Conservation (phyloP, 2,113 vertebrate species). For the Oryzias melastigma region DNA sequence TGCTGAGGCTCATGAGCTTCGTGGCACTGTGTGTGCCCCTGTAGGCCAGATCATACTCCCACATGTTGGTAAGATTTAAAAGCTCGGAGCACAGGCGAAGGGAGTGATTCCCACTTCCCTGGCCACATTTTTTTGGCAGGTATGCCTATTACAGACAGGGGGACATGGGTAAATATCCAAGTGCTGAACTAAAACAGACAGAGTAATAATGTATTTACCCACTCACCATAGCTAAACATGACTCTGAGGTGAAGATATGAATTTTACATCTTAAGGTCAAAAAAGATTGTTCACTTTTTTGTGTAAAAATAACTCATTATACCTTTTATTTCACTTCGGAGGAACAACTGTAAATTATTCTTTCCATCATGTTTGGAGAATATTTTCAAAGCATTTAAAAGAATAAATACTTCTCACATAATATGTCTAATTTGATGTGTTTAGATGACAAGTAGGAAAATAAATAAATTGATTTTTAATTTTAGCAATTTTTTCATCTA, state of each 20-base stretch:
- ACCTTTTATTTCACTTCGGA: too few relatives aligned
- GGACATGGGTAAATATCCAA: conserved; percentile 19
- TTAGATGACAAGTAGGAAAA: too few relatives aligned
- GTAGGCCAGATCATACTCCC: conserved; percentile 58
- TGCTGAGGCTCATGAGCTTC: conserved; percentile 51
- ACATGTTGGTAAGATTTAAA: conserved; percentile 52
- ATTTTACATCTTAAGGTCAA: too few relatives aligned
- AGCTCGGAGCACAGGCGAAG: conserved; percentile 36
- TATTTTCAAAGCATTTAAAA: too few relatives aligned
- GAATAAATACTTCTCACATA: too few relatives aligned
- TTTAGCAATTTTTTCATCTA: background rate
- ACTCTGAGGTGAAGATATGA: background rate
- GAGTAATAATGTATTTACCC: conserved; percentile 2
- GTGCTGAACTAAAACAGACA: background rate
- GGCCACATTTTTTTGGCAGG: conserved; percentile 8
- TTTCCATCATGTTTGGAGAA: too few relatives aligned
- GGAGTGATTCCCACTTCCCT: conserved; percentile 28
- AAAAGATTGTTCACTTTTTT: too few relatives aligned
- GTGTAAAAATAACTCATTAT: too few relatives aligned
- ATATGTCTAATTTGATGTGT: too few relatives aligned
- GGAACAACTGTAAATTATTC: too few relatives aligned
- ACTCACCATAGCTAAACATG: background rate
- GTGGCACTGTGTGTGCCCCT: conserved; percentile 50
- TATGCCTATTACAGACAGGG: conserved; percentile 5
- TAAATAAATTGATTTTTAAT: too few relatives aligned